Percentiles rank a stretch among this genome's conserved stretches.
These are phyloP conservation scores for Rachycentron canadum DNA, from an alignment of 2,797 vertebrate genomes.

Conservation along the genomic window DNA sequence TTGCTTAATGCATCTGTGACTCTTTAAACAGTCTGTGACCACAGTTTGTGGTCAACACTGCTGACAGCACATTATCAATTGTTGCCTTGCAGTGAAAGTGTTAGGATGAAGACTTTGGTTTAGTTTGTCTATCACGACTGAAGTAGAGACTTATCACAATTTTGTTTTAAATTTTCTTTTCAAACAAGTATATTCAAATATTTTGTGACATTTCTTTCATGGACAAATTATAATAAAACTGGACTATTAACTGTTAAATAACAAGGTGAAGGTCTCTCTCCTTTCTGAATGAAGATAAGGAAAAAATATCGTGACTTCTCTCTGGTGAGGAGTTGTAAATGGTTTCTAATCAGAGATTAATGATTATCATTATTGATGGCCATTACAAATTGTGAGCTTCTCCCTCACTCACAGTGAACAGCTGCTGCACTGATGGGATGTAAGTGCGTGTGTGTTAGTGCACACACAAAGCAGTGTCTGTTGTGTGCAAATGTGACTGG, in stretches of 20 bases:
- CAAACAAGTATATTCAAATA: no score
- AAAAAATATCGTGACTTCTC: background rate
- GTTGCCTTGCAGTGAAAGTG: background rate
- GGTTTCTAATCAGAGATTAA: no score
- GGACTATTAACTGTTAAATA: no score
- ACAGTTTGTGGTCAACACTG: background rate
- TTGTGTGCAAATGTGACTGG: background rate
- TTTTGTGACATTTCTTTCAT: no score
- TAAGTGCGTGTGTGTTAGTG: no score
- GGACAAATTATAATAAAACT: no score
- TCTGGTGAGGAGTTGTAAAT: background rate
- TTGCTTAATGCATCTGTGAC: background rate
- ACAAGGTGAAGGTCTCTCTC: no score
- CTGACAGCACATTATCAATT: background rate
- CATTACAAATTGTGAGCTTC: no score
- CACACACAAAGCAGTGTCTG: background rate
- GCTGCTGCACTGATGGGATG: no score
- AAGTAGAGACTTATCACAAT: background rate
- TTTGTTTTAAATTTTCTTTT: background rate
- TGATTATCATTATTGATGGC: no score
- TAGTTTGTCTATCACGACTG: background rate
- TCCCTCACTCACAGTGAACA: no score
- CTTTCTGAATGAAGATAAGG: no score
- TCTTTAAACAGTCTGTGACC: constrained; percentile 8
- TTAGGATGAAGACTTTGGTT: background rate